These are phyloP conservation scores for Drosophila meridionalis DNA, from an alignment of 2,888 invertebrate genomes.

Conservation along the genomic window DNA sequence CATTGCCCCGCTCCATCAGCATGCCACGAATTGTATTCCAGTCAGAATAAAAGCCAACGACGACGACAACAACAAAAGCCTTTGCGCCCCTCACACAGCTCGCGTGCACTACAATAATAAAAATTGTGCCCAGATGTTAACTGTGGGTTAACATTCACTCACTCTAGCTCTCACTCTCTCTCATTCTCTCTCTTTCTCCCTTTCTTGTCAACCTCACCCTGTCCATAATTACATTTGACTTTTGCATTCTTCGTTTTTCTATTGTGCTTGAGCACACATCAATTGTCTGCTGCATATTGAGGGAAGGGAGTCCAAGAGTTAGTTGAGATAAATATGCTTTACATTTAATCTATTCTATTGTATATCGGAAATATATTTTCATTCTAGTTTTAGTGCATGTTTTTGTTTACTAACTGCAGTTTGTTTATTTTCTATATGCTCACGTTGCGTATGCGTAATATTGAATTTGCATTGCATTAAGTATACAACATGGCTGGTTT, in stretches of 20 bases:
- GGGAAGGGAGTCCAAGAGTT: neutral
- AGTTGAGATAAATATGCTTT: neutral
- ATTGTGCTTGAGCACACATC: neutral
- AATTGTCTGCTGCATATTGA: neutral
- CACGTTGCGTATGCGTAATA: conserved; percentile 4
- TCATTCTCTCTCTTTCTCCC: neutral
- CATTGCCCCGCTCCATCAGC: conserved; percentile 40
- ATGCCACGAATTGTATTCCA: conserved; percentile 45
- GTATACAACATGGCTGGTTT: neutral
- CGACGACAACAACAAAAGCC: conserved; percentile 12
- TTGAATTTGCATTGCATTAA: neutral
- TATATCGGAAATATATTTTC: neutral
- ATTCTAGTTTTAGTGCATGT: neutral
- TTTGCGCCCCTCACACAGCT: neutral
- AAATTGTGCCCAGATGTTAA: conserved; percentile 18
- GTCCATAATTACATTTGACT: conserved; percentile 7
- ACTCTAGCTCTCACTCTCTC: neutral
- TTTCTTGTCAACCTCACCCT: neutral
- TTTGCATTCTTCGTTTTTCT: neutral
- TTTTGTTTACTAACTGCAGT: neutral
- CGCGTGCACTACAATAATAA: conserved; percentile 30
- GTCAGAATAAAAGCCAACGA: conserved; percentile 2
- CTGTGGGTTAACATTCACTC: conserved; percentile 27
- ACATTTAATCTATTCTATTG: neutral
- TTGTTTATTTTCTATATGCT: neutral